These are phyloP conservation scores for Callipepla squamata DNA, from an alignment of 2,113 vertebrate genomes.

Conservation along the genomic window DNA sequence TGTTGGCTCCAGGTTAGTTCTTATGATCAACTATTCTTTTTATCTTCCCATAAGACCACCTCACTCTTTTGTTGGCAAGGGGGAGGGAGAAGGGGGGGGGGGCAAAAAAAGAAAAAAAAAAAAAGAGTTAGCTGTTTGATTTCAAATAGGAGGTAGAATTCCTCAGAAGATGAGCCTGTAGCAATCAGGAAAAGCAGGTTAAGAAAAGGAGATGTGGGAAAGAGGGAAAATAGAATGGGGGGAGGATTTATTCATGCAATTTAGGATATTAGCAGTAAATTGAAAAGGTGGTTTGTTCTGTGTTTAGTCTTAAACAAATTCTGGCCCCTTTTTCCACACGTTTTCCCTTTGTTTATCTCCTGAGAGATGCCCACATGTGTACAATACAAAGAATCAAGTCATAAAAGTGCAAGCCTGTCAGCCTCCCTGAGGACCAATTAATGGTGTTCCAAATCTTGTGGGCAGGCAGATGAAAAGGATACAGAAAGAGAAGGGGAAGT, in stretches of 20 bases:
- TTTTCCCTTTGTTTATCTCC: conserved; percentile 88
- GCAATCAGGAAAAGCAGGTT: conserved; percentile 73
- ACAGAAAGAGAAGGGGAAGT: conserved; percentile 71
- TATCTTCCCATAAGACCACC: conserved; percentile 78
- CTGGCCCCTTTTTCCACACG: conserved; percentile 73
- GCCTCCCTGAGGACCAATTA: conserved; percentile 97
- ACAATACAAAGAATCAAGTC: conserved; percentile 87
- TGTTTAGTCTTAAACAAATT: conserved; percentile 79
- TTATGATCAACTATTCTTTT: conserved; percentile 92
- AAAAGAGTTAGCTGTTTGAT: conserved; percentile 72
- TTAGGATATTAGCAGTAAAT: conserved; percentile 71
- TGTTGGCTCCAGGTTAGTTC: conserved; percentile 89
- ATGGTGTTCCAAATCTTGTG: conserved; percentile 89
- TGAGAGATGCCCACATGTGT: conserved; percentile 88
- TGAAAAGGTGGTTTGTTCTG: conserved; percentile 64
- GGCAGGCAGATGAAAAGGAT: conserved; percentile 93
- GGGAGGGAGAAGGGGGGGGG: neutral
- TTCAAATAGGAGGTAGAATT: conserved; percentile 73
- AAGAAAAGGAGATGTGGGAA: conserved; percentile 61
- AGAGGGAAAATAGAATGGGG: neutral
- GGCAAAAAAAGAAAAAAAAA: conserved; percentile 27
- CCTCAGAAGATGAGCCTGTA: conserved; percentile 69
- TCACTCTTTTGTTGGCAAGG: conserved; percentile 74
- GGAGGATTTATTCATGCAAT: conserved; percentile 68
- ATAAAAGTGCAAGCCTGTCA: conserved; percentile 88